These are phyloP conservation scores for Ophiothrix spiculata DNA, from an alignment of 35 echinoderm and acorn worm species.

Conservation along the genomic window DNA sequence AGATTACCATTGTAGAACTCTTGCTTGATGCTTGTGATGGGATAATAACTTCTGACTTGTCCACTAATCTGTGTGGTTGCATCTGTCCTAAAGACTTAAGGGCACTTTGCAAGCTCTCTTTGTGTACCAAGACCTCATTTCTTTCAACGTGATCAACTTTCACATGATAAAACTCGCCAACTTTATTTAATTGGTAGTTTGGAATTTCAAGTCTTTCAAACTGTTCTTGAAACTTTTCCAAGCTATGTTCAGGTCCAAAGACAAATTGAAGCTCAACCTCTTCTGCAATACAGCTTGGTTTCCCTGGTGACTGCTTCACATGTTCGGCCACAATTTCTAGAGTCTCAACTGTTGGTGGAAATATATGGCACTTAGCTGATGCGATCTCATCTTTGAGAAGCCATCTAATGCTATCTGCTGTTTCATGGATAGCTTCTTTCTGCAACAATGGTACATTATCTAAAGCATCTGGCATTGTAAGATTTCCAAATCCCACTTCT, in stretches of 20 bases:
- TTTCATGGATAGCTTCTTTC: background rate
- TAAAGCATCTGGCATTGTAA: background rate
- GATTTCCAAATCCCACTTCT: background rate
- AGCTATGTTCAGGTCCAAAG: conserved; percentile 92
- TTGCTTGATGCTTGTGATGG: background rate
- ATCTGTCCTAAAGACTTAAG: conserved; percentile 27
- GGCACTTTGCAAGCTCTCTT: conserved; percentile 33
- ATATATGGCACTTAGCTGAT: conserved; percentile 76
- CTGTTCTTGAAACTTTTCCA: conserved; percentile 81
- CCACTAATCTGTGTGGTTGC: conserved; percentile 22
- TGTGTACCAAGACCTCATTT: conserved; percentile 12
- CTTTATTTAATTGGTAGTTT: conserved; percentile 68
- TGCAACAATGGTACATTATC: background rate
- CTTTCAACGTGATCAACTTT: conserved; percentile 45
- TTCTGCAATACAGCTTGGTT: conserved; percentile 60
- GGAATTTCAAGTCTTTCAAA: conserved; percentile 68
- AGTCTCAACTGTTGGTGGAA: conserved; percentile 66
- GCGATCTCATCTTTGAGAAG: conserved; percentile 94
- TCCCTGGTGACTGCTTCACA: conserved; percentile 59
- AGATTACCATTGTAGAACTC: conserved; percentile 62
- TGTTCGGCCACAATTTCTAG: conserved; percentile 88
- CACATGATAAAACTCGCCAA: conserved; percentile 75
- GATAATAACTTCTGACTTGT: background rate
- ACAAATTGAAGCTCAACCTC: conserved; percentile 82
- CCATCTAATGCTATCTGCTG: conserved; percentile 80